Percentiles rank a stretch among this genome's conserved stretches.
Conservation (phyloP, 2,888 invertebrate species). For the Dicycla oo region DNA sequence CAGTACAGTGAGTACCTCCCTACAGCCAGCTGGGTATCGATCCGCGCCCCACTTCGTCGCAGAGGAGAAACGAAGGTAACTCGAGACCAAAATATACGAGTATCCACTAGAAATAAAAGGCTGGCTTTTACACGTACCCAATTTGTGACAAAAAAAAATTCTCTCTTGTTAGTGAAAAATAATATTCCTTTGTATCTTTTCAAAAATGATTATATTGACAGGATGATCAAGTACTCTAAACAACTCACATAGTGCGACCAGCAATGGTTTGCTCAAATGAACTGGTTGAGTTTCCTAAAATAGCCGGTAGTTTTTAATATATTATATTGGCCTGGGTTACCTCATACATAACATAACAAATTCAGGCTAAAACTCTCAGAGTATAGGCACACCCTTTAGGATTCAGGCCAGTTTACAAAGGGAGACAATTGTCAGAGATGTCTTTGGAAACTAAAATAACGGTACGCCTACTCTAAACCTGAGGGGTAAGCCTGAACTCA, state of each 20-base stretch:
- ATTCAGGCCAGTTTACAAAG: slow-evolving; percentile 43
- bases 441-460: slow-evolving; percentile 55
- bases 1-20: not conserved
- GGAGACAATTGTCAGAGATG: slow-evolving; percentile 38
- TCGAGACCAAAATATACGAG: slow-evolving; percentile 34
- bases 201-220: not conserved
- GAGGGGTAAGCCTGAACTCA: slow-evolving; percentile 54
- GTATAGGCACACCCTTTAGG: slow-evolving; percentile 12
- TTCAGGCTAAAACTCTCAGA: slow-evolving; percentile 13
- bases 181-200: not conserved
- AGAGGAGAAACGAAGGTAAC: slow-evolving; percentile 58
- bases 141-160: slow-evolving; percentile 28
- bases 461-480: slow-evolving; percentile 36
- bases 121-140: slow-evolving; percentile 19
- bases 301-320: not conserved
- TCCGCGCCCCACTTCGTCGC: slow-evolving; percentile 30
- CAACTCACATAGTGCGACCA: not conserved
- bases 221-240: not conserved
- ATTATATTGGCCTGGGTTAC: not conserved
- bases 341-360: slow-evolving; percentile 25
- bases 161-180: not conserved
- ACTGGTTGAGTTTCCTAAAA: not conserved
- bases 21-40: slow-evolving; percentile 50
- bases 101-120: slow-evolving; percentile 29
- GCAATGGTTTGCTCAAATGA: not conserved